Evolutionary conservation across 2,888 invertebrate genomes (phyloP), one percentile per base, ranked within the genome.

Genomic region (Tachina fera): DNA sequence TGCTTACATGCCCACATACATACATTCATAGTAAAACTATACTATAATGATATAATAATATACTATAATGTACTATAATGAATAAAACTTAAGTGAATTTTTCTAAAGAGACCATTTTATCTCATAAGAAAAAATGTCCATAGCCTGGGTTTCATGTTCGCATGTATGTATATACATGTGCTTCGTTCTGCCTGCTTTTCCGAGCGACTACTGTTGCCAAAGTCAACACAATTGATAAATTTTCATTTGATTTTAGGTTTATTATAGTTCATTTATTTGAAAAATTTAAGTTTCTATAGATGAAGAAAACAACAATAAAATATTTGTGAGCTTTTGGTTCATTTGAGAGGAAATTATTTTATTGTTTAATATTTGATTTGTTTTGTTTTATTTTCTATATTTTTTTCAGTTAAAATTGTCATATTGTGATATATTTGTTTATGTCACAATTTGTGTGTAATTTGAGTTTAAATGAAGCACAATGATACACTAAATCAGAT

Each of bases 171-270:
- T n/a, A 19, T 1, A 11, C 2, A 41, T 43, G 9, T 4, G 9
- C 9, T 70, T 13, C 10, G 4, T 1, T 14, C 13, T n/a, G 41
- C 9, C 65, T 71, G 5, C n/a, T 3, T 19, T 11, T 43, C 0
- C 1, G n/a, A 45, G 45, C 22, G 3, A 9, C 22, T 19, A 56
- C 58, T 45, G 45, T 45, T 45, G n/a, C 31, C 45, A 65, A 9
- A 45, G 58, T 67, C 41, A 31, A 60, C n/a, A 60, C 19, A 60
- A 56, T 58, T 68, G 49, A 60, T 49, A 67, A 60, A 67, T 60
- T 77, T 68, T 68, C 49, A 67, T 58, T 68, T 51, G 60, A 53
- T 49, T 68, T 58, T 49, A 56, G 31, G 56, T 67, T 49, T 67
- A 6, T 31, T 31, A 47, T 45, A 47, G 67, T 76, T 49, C 39